These are phyloP conservation scores for Apocrypta bakeri DNA, from an alignment of 1,140 invertebrate species.

Conservation along the genomic window DNA sequence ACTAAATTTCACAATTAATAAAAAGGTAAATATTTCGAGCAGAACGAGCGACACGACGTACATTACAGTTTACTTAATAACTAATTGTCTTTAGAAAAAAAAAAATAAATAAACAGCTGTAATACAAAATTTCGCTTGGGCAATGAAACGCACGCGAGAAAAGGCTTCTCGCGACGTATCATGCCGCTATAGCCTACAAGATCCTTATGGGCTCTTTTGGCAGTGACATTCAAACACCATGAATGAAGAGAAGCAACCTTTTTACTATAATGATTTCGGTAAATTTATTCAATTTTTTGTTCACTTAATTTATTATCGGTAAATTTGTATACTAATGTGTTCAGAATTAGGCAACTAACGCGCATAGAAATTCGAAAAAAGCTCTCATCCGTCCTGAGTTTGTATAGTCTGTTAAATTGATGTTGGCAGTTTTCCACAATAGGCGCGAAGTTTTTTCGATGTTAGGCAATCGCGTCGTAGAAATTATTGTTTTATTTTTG, in stretches of 20 bases:
- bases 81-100: conserved; percentile 39
- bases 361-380: background rate
- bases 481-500: conserved; percentile 11
- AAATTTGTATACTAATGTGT: background rate
- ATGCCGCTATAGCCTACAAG: conserved; percentile 40
- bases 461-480: background rate
- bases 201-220: conserved; percentile 69
- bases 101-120: conserved; percentile 52
- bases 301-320: background rate
- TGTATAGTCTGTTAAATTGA: background rate
- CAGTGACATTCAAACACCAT: conserved; percentile 72
- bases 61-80: conserved; percentile 29
- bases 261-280: conserved; percentile 4
- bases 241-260: conserved; percentile 67
- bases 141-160: conserved; percentile 16
- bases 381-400: conserved; percentile 1
- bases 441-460: conserved; percentile 12
- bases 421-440: conserved; percentile 44
- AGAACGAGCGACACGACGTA: conserved; percentile 35
- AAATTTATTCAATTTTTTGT: background rate
- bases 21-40: conserved; percentile 1
- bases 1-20: background rate
- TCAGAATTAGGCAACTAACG: conserved; percentile 3
- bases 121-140: conserved; percentile 40
- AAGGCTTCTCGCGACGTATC: background rate